Evolutionary conservation across 2,888 invertebrate species (phyloP), one percentile per base, ranked within the genome.

Genomic region (Eupithecia dodoneata): DNA sequence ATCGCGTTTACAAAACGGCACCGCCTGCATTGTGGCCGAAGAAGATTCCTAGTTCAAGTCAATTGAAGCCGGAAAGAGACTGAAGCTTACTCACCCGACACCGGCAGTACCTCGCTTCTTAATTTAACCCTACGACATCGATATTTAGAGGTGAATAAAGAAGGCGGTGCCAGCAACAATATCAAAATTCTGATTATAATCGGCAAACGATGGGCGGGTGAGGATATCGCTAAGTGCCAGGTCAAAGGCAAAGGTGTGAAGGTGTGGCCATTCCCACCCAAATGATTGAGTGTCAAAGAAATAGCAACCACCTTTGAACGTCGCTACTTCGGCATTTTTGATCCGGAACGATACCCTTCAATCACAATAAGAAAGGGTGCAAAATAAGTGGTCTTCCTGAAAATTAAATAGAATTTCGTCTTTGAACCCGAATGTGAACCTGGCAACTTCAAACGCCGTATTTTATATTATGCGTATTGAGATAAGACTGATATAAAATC

Each of bases 1-100:
- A 95, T 95, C 95, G 91, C 93, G 89, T 95, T 93, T 93, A 93
- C 95, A 95, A 88, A 93, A 94, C 90, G 92, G 88, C 87, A 89
- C 95, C 95, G 95, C 91, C 90, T 90, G 91, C 90, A 93, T 93
- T 94, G 93, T 92, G 87, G 86, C 84, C 85, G 84, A 85, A 83
- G 86, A 88, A 87, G 85, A 86, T 86, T 90, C 85, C 88, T 90
- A 90, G 89, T 86, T 78, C 86, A 87, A 88, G 91, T 90, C 91
- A 91, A 93, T 92, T 87, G 89, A 86, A 89, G 85, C 90, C 89
- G 92, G 91, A 91, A 90, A 88, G 88, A 82, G 84, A 85, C 85
- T 86, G 87, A 87, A 84, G 89, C 83, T 89, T 90, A 90, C 90
- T 89, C 84, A 92, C 86, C 86, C 83, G 89, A 92, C 85, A 92